phyloP scores from a whole-genome alignment of 2,797 vertebrate genomes.

The Eospalax fontanierii region DNA sequence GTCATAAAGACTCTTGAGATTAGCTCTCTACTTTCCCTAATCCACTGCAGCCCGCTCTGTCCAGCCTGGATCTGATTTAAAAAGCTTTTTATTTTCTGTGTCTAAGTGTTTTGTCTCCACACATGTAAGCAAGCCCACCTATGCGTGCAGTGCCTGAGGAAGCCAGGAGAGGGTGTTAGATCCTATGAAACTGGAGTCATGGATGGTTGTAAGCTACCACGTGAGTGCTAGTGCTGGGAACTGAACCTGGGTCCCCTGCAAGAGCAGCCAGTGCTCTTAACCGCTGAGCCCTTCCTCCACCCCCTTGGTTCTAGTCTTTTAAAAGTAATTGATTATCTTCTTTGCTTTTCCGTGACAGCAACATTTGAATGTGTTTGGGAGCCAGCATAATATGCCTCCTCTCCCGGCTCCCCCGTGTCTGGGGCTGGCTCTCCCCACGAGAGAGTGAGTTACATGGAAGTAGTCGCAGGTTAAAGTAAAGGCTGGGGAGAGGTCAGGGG shows the following conservation, averaged over 20 bases:
- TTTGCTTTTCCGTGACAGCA: slow-evolving; percentile 20
- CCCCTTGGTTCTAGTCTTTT: slow-evolving; percentile 43
- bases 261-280: too few species aligned
- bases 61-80: not conserved
- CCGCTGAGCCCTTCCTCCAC: not conserved
- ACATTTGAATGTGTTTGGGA: not conserved
- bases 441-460: slow-evolving; percentile 49
- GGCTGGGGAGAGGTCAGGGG: slow-evolving; percentile 51
- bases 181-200: too few species aligned
- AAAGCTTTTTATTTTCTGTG: not conserved
- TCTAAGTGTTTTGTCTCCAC: too few species aligned
- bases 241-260: too few species aligned
- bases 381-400: not conserved
- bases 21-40: not conserved
- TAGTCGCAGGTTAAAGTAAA: slow-evolving; percentile 46
- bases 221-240: too few species aligned
- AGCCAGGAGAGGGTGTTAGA: too few species aligned
- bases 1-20: slow-evolving; percentile 37
- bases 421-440: slow-evolving; percentile 15
- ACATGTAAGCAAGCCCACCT: too few species aligned
- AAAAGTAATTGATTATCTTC: not conserved
- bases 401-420: slow-evolving; percentile 70
- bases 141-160: too few species aligned
- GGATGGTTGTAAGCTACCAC: too few species aligned
- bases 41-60: fast-evolving